Percentiles rank a stretch among this genome's conserved stretches.
Evolutionary conservation across 2,797 vertebrate species (phyloP).

Genomic region (Tarsius wallacei): DNA sequence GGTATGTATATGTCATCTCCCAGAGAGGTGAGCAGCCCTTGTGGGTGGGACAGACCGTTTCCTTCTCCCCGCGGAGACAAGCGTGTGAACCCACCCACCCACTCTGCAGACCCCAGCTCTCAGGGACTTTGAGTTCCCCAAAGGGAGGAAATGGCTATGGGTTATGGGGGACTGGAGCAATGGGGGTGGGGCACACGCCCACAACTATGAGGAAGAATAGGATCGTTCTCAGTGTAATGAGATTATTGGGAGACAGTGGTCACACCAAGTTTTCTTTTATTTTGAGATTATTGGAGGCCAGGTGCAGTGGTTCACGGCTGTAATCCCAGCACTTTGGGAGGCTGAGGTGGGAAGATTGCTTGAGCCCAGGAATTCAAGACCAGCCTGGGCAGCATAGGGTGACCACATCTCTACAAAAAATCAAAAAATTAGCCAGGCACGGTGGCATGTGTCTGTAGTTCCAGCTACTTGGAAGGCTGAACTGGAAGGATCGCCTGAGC

Average conservation of each 20-base stretch:
- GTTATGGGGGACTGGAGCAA: not conserved
- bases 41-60: accelerated
- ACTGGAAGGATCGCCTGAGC: too few species aligned
- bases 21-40: accelerated
- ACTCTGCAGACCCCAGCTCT: not conserved
- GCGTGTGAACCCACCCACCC: accelerated
- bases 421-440: too few species aligned
- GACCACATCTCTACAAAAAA: too few species aligned
- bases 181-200: not conserved
- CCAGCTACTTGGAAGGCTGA: too few species aligned
- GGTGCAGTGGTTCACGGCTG: too few species aligned
- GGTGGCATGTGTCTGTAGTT: too few species aligned
- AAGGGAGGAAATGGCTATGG: not conserved
- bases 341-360: too few species aligned
- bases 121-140: not conserved
- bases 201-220: accelerated
- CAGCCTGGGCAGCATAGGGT: too few species aligned
- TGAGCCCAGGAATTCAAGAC: too few species aligned
- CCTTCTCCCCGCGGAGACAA: not conserved
- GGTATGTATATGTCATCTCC: not conserved
- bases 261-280: not conserved
- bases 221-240: not conserved
- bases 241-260: accelerated
- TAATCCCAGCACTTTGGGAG: too few species aligned
- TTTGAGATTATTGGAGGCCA: not conserved